These are phyloP conservation scores for Hermaeophaga mercurialis DNA, from an alignment of 2,888 invertebrate genomes.

Conservation along the genomic window DNA sequence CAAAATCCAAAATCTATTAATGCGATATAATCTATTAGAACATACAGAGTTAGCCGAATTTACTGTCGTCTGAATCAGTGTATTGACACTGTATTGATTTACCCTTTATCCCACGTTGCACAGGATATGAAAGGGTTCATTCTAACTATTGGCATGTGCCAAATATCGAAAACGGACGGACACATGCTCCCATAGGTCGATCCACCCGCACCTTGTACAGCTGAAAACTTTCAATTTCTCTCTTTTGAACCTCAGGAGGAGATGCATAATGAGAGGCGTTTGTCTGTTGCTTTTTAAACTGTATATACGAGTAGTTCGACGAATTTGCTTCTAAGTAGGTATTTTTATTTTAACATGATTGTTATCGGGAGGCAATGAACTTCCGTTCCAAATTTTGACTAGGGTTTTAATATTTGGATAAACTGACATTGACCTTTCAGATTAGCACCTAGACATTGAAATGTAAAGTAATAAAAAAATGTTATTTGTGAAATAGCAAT, in stretches of 20 bases:
- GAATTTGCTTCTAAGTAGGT: background rate
- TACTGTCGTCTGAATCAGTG: background rate
- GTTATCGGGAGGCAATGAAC: background rate
- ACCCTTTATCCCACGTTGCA: slow-evolving; percentile 2
- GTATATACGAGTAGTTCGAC: background rate
- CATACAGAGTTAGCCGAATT: too few relatives aligned
- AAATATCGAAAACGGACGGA: slow-evolving; percentile 6
- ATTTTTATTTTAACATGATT: background rate
- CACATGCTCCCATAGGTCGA: background rate
- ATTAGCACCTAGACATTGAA: background rate
- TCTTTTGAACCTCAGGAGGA: background rate
- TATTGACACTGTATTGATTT: slow-evolving; percentile 9
- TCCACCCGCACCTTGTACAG: slow-evolving; percentile 13
- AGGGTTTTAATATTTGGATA: background rate
- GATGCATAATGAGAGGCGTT: background rate
- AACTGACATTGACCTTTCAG: background rate
- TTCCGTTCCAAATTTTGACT: background rate
- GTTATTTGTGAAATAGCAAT: too few relatives aligned
- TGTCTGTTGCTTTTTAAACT: background rate
- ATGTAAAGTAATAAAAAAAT: too few relatives aligned
- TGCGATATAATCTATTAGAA: too few relatives aligned
- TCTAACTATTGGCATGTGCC: slow-evolving; percentile 20
- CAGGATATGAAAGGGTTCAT: slow-evolving; percentile 11
- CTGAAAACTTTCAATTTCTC: slow-evolving; percentile 16
- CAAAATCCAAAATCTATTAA: too few relatives aligned